These are phyloP conservation scores for Cepaea nemoralis DNA, from an alignment of 1,140 invertebrate genomes.

Conservation along the genomic window DNA sequence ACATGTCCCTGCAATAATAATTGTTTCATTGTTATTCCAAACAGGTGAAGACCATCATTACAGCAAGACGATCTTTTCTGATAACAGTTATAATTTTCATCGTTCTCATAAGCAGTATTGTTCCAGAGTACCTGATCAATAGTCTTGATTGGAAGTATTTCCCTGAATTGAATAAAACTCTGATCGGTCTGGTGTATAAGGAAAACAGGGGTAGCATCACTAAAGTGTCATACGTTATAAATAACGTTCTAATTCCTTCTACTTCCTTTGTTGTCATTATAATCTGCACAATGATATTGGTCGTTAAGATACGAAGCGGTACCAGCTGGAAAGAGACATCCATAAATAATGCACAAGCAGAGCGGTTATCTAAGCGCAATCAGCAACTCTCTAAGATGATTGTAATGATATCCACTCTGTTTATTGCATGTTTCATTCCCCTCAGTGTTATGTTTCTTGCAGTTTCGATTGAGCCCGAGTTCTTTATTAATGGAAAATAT, in stretches of 20 bases:
- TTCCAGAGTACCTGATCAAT: background rate
- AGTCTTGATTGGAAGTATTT: background rate
- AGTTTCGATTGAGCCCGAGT: background rate
- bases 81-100: background rate
- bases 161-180: background rate
- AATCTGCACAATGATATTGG: background rate
- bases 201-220: background rate
- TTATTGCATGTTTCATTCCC: too few relatives aligned
- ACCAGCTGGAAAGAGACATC: background rate
- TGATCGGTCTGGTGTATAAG: background rate
- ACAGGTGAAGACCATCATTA: too few relatives aligned
- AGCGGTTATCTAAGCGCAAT: background rate
- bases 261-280: slow-evolving; percentile 1
- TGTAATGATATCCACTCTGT: too few relatives aligned
- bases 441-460: slow-evolving; percentile 14
- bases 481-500: slow-evolving; percentile 18
- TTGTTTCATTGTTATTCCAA: too few relatives aligned
- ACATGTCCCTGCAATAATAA: too few relatives aligned
- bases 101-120: background rate
- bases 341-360: background rate
- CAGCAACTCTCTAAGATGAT: too few relatives aligned
- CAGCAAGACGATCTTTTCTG: too few relatives aligned
- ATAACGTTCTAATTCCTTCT: slow-evolving; percentile 1
- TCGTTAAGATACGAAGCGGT: background rate
- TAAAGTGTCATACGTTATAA: background rate